Evolutionary conservation across 35 echinoderm and acorn worm genomes (phyloP), one percentile per base, ranked within the genome.

Genomic region (Anneissia japonica): DNA sequence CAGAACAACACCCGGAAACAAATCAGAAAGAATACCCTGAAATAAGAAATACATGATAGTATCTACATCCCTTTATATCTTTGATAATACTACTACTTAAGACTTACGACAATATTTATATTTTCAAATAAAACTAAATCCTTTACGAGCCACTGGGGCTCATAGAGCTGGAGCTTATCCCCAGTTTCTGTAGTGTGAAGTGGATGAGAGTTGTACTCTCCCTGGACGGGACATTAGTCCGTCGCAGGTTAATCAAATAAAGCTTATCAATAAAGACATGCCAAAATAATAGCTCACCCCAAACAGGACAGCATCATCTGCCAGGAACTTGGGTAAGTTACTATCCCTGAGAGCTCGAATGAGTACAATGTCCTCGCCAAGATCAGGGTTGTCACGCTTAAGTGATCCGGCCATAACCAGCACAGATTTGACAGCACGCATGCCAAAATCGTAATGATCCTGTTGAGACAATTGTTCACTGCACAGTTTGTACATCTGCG

Each of bases 401-500:
- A 98, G 89, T 81, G 95, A 89, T 13, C 91, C 95, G 28, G 92
- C 91, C 95, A 93, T 94, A 72, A 94, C 91, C 82, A 93, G 46
- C 34, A 93, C 91, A 81, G 95, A 98, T 72, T 93, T 98, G 89
- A 98, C 95, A 19, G 95, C 95, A 36, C 95, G 81, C 95, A 98
- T 98, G 17, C 91, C 95, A 87, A 98, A 98, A 77, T 98, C 92
- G 35, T 91, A 94, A 45, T 94, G 91, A 34, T 98, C 92, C 74
- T 98, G 91, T 46, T 94, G 95, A 0, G 95, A 97, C 76, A 98
- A 87, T 86, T 98, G 95, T 35, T 98, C 95, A 31, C 88, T 88
- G 77, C 95, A 98, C 23, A 98, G 87, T 77, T 93, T 98, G 95
- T 98, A 98, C 95, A 98, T 98, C 89, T 98, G 95, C 16, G 92